Evolutionary conservation across 2,797 vertebrate species (phyloP).

Genomic region (Myripristis jacobus): DNA sequence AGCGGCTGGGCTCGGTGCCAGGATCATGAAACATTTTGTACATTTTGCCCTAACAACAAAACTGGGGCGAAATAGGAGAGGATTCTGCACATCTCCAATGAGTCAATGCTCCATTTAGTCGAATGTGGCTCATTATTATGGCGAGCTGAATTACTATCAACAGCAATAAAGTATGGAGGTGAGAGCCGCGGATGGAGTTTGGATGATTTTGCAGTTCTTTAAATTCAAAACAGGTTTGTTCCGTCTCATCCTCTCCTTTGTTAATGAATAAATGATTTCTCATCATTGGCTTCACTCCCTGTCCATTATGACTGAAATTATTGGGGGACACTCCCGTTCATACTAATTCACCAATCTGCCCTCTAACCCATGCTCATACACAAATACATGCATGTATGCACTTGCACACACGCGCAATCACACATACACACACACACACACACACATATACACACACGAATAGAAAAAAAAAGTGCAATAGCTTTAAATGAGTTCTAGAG

Average conservation of each 20-base stretch:
- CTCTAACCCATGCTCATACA: constrained; percentile 22
- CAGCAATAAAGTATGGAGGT: constrained; percentile 22
- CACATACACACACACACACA: background rate
- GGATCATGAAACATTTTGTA: constrained; percentile 4
- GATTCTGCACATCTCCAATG: constrained; percentile 11
- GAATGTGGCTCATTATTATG: constrained; percentile 55
- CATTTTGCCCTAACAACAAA: constrained; percentile 22
- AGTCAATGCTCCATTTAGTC: constrained; percentile 46
- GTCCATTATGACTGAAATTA: constrained; percentile 67
- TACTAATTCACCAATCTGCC: constrained; percentile 57
- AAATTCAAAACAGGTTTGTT: constrained; percentile 69
- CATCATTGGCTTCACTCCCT: constrained; percentile 61
- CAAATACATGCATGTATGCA: background rate
- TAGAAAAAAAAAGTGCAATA: constrained; percentile 22
- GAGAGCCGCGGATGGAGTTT: constrained; percentile 42
- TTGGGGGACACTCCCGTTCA: constrained; percentile 54
- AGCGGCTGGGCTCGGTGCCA: too few species aligned
- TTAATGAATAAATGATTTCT: constrained; percentile 73
- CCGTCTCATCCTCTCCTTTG: constrained; percentile 59
- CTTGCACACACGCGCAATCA: constrained; percentile 1
- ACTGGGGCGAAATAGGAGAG: constrained; percentile 25
- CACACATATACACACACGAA: constrained; percentile 30
- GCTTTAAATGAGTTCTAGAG: constrained; percentile 41
- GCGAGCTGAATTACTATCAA: constrained; percentile 56
- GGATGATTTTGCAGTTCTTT: constrained; percentile 58